Base-by-base conservation (phyloP, 2,797 vertebrate genomes). In the Melanotaenia trifasciata region DNA sequence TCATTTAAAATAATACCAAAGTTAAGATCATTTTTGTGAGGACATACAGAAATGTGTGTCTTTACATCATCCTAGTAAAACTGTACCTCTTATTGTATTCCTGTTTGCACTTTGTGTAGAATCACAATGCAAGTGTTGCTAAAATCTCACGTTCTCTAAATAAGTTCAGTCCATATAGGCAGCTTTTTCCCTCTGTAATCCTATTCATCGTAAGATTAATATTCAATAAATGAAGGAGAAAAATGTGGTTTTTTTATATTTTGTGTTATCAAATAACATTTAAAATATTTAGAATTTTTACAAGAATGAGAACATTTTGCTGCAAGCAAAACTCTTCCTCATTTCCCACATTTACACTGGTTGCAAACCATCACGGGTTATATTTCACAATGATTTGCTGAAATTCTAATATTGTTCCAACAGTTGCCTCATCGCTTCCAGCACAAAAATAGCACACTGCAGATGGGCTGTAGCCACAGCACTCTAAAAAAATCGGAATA, bases 391-490 rank as follows among this genome's bases (percentile, higher is more conserved):
- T 28, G 57, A 70, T 56, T 35, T 18, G 6, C 40, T 77, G 20
- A 74, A 84, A 73, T 59, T 74, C 66, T 73, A 57, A 81, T 71
- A 65, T 58, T 22, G 16, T 67, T 35, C 69, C 64, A 24, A 32
- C 51, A 16, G 71, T 73, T 64, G 54, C 35, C 61, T 77, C 73
- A n/a, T 64, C 58, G 5, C 30, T 69, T 60, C 51, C 51, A 22
- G 43, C 66, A 73, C 66, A 24, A 14, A 82, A 80, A 80, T 65
- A 82, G 45, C 64, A 7, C 0, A 2, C 51, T 64, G 70, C 64
- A 28, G 68, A 69, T 18, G 36, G 53, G 9, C 77, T 72, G 61
- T 83, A 38, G 0, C 35, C 70, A 72, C 70, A 32, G 16, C 0
- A 24, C 69, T 40, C 13, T 76, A 60, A 40, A 86, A 67, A 45